Conservation (phyloP, 2,113 vertebrate genomes). For the Cettia cetti region DNA sequence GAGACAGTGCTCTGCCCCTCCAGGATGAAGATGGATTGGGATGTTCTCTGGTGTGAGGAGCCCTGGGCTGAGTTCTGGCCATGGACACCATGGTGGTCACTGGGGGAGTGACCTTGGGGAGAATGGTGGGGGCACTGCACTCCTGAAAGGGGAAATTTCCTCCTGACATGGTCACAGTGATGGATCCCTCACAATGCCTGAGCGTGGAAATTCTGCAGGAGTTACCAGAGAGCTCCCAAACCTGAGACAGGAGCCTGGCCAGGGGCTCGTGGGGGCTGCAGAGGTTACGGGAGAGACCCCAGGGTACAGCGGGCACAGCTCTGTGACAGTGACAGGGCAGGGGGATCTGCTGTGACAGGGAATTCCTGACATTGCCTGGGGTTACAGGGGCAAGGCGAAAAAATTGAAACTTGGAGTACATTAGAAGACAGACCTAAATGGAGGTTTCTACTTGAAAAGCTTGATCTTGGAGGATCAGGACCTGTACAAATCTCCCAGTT, state of each 20-base stretch:
- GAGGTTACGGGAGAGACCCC: neutral
- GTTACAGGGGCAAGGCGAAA: neutral
- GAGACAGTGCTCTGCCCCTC: neutral
- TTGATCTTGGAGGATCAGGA: neutral
- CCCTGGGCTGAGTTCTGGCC: neutral
- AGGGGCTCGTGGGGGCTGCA: neutral
- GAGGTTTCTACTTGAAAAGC: neutral
- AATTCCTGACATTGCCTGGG: neutral
- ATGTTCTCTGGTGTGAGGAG: neutral
- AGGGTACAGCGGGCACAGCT: neutral
- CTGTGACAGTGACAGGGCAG: neutral
- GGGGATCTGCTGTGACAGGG: neutral
- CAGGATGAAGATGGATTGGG: too few relatives aligned
- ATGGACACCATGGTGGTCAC: rapidly evolving
- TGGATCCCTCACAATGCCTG: neutral
- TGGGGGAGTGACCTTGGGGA: rapidly evolving
- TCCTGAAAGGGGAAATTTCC: neutral
- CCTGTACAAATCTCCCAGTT: neutral
- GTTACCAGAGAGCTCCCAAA: neutral
- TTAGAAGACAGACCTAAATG: neutral
- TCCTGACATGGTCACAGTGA: neutral
- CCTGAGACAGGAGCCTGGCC: neutral
- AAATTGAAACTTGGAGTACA: neutral
- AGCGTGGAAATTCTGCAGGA: neutral
- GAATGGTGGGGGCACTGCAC: neutral